Evolutionary conservation across 2,888 invertebrate genomes (phyloP).

Genomic region (Drosophila affinis): DNA sequence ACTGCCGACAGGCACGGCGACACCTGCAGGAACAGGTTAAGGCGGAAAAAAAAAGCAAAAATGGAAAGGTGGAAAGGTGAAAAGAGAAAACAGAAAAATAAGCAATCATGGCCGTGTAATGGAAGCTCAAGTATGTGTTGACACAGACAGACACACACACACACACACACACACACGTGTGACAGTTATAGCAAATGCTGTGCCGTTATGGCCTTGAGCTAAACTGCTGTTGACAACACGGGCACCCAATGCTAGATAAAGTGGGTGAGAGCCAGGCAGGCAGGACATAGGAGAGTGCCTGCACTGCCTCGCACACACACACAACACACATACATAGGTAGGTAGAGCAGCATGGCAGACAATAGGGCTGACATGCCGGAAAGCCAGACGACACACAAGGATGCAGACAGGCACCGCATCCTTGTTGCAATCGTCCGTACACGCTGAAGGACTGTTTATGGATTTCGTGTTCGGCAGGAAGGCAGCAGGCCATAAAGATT

Average conservation of each 20-base stretch:
- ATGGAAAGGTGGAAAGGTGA: background rate
- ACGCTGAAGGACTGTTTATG: conserved; percentile 65
- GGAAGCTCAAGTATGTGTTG: conserved; percentile 75
- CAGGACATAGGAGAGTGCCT: conserved; percentile 13
- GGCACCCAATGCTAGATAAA: conserved; percentile 37
- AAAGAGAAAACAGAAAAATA: conserved; percentile 45
- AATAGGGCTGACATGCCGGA: conserved; percentile 66
- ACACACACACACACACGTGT: conserved; percentile 34
- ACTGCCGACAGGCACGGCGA: conserved; percentile 50
- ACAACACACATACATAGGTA: background rate
- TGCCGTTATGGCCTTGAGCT: conserved; percentile 74
- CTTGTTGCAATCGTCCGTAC: conserved; percentile 45
- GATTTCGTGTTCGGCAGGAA: conserved; percentile 71
- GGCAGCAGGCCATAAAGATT: conserved; percentile 74
- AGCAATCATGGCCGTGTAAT: conserved; percentile 78
- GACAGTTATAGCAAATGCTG: conserved; percentile 65
- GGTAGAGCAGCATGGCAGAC: conserved; percentile 45
- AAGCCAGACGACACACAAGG: conserved; percentile 59
- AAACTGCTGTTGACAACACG: conserved; percentile 77
- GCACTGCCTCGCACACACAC: background rate
- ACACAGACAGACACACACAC: conserved; percentile 54
- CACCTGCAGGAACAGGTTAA: conserved; percentile 49
- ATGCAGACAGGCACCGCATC: conserved; percentile 44
- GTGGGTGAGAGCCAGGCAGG: background rate
- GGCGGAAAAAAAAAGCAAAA: too few relatives aligned